phyloP scores from a whole-genome alignment of 2,113 vertebrate genomes.

The Podarcis muralis region DNA sequence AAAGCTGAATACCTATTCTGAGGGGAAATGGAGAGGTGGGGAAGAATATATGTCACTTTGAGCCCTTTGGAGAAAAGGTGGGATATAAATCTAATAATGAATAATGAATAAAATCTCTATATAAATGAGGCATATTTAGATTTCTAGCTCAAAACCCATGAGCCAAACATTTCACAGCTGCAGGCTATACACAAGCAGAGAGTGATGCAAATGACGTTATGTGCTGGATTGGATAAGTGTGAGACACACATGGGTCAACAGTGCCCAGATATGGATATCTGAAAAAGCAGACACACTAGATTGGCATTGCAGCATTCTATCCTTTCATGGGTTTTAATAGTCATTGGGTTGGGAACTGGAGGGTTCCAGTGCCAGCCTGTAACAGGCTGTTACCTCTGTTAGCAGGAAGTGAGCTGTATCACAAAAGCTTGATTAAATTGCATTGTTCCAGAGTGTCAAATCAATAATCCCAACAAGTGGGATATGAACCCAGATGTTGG shows the following conservation, averaged over 20 bases:
- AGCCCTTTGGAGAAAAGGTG: too few relatives aligned
- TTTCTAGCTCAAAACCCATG: neutral
- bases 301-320: too few relatives aligned
- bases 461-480: too few relatives aligned
- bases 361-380: neutral
- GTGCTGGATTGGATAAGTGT: neutral
- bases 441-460: neutral
- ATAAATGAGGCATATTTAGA: neutral
- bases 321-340: neutral
- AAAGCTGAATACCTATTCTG: neutral
- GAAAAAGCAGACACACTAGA: neutral
- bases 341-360: too few relatives aligned
- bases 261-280: neutral
- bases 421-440: neutral
- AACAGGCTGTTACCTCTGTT: neutral
- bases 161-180: neutral
- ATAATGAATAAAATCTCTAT: neutral
- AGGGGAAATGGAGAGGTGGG: too few relatives aligned
- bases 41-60: too few relatives aligned
- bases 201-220: neutral
- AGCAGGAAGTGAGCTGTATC: neutral
- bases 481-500: too few relatives aligned
- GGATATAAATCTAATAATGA: too few relatives aligned
- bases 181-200: neutral
- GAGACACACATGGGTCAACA: neutral